phyloP scores from a whole-genome alignment of 35 echinoderm and acorn worm genomes.

The Holothuria glaberrima region DNA sequence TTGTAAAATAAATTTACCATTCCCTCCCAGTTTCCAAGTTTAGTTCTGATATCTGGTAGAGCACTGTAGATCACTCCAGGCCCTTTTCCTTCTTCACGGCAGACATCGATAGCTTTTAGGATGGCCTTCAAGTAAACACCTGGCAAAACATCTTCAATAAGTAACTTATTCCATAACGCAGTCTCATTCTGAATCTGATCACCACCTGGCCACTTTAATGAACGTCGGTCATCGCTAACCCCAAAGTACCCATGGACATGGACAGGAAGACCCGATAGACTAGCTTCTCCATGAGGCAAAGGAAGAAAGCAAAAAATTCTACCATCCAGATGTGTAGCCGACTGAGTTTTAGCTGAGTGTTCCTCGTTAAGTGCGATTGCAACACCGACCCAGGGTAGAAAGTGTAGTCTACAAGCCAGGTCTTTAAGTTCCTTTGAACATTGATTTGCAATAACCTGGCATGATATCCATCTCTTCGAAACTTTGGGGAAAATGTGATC shows the following conservation, averaged over 20 bases:
- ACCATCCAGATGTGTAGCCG: neutral
- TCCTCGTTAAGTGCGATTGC: constrained; percentile 27
- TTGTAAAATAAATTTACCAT: constrained; percentile 60
- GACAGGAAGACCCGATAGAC: constrained; percentile 84
- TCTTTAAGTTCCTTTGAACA: constrained; percentile 26
- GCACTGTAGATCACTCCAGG: constrained; percentile 67
- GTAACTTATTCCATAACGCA: constrained; percentile 83
- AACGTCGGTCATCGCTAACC: constrained; percentile 74
- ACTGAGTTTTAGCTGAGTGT: neutral
- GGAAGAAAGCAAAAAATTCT: constrained; percentile 97
- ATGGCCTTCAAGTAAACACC: constrained; percentile 63
- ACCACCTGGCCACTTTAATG: constrained; percentile 84
- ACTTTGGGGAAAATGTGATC: neutral
- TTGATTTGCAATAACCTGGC: constrained; percentile 26
- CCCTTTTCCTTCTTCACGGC: neutral
- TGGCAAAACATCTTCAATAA: constrained; percentile 74
- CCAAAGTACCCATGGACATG: constrained; percentile 97
- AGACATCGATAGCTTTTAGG: constrained; percentile 29
- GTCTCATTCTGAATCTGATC: constrained; percentile 73
- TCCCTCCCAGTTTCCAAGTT: constrained; percentile 59
- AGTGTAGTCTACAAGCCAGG: constrained; percentile 46
- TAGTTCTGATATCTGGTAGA: constrained; percentile 54
- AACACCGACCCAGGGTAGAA: constrained; percentile 84
- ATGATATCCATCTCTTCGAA: constrained; percentile 44
- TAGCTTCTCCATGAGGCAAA: constrained; percentile 68